Conservation (phyloP, 2,113 vertebrate genomes). For the Trematocara stigmaticum region DNA sequence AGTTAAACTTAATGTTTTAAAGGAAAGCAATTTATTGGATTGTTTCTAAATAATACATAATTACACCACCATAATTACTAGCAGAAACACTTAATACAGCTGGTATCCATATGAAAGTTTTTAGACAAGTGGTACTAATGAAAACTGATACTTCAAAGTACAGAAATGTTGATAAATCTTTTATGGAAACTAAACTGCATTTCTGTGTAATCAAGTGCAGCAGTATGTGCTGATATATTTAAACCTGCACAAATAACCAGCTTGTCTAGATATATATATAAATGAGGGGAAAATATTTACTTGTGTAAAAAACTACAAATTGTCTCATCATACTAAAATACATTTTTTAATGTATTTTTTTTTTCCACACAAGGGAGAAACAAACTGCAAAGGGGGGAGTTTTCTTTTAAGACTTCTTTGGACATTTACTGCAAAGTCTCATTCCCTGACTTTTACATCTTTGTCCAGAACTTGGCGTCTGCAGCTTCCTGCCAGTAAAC, state of each 20-base stretch:
- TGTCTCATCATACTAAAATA: background rate
- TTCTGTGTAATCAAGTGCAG: background rate
- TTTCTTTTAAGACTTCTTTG: conserved; percentile 41
- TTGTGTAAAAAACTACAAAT: background rate
- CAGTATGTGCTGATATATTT: background rate
- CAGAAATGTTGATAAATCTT: background rate
- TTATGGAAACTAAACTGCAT: background rate
- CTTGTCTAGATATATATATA: background rate
- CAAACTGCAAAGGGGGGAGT: conserved; percentile 34
- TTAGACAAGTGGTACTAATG: background rate
- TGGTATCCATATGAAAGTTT: background rate
- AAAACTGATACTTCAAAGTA: background rate
- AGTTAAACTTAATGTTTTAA: background rate
- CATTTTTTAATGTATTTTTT: background rate
- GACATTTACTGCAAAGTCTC: conserved; percentile 63
- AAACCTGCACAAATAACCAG: background rate
- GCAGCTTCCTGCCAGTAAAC: conserved; percentile 90
- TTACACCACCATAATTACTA: background rate
- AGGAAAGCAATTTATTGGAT: background rate
- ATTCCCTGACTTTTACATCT: conserved; percentile 73
- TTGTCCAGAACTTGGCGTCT: conserved; percentile 83
- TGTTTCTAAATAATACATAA: background rate
- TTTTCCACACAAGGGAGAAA: background rate
- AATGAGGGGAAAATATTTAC: background rate
- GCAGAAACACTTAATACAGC: background rate